Conservation (phyloP, 2,797 vertebrate species). For the Cyclopterus lumpus region DNA sequence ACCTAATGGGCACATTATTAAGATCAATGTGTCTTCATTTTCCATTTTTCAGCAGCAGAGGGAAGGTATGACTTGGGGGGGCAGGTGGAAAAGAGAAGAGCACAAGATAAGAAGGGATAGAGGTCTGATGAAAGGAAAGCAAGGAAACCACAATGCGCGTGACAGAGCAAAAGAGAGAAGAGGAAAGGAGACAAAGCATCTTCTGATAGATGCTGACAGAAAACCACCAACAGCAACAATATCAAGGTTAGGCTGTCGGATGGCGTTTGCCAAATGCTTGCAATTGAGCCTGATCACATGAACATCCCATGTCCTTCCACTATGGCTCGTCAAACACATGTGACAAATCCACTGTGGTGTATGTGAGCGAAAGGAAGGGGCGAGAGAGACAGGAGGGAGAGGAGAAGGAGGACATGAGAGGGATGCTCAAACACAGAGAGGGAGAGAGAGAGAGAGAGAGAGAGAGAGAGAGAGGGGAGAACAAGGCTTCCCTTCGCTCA, state of each 20-base stretch:
- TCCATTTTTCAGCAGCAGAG: slow-evolving; percentile 50
- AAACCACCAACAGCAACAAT: slow-evolving; percentile 32
- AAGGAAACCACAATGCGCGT: background rate
- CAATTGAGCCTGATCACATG: slow-evolving; percentile 39
- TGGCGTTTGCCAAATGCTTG: slow-evolving; percentile 36
- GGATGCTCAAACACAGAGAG: background rate
- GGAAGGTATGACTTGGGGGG: slow-evolving; percentile 35
- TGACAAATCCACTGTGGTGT: slow-evolving; percentile 43
- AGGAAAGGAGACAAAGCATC: slow-evolving; percentile 16
- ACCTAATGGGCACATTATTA: slow-evolving; percentile 57
- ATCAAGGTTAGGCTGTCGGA: slow-evolving; percentile 33
- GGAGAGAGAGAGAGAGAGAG: background rate
- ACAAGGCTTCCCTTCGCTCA: slow-evolving; percentile 19
- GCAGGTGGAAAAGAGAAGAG: background rate
- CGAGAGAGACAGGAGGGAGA: background rate
- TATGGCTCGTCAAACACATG: slow-evolving; percentile 49
- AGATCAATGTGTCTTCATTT: slow-evolving; percentile 64
- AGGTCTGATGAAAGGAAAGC: background rate
- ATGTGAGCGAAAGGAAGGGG: slow-evolving; percentile 19
- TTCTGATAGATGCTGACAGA: slow-evolving; percentile 36
- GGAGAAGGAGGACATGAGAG: background rate
- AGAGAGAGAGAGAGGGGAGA: slow-evolving; percentile 1
- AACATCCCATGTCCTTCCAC: slow-evolving; percentile 43
- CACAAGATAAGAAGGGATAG: slow-evolving; percentile 4
- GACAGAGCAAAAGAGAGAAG: slow-evolving; percentile 4